These are phyloP conservation scores for Halcyon badia DNA, from an alignment of 2,797 vertebrate species.

Conservation along the genomic window DNA sequence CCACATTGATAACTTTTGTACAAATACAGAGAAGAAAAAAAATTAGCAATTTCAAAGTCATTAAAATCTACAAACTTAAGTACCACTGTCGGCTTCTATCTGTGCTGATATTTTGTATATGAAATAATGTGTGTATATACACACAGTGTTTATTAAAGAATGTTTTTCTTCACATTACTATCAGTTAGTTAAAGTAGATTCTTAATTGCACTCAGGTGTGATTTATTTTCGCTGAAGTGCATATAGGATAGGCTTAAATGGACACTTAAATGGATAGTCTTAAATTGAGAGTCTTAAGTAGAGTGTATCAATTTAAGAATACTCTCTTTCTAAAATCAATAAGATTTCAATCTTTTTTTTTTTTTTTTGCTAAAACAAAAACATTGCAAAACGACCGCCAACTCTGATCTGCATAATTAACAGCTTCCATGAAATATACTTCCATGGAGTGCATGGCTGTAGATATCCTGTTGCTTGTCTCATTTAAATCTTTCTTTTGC, in stretches of 20 bases:
- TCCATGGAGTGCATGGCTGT: not conserved
- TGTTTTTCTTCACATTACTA: not conserved
- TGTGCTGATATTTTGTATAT: not conserved
- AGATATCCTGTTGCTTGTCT: not conserved
- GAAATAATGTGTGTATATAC: not conserved
- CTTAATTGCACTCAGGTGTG: not conserved
- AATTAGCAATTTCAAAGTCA: not conserved
- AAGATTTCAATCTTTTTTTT: not conserved
- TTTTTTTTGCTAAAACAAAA: not conserved
- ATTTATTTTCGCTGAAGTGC: not conserved
- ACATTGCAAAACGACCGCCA: not conserved
- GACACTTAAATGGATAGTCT: not conserved
- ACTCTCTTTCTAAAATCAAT: not conserved
- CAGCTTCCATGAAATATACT: not conserved
- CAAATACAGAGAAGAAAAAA: not conserved
- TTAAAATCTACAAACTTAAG: not conserved
- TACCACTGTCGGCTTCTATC: not conserved
- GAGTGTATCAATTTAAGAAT: not conserved
- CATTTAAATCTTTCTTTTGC: slow-evolving; percentile 14
- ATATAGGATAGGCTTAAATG: not conserved
- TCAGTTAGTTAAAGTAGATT: not conserved
- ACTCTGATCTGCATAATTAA: not conserved
- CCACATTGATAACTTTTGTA: not conserved
- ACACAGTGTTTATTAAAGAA: not conserved
- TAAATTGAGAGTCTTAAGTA: not conserved